Conservation (phyloP, 2,797 vertebrate species). For the Anisognathus igniventris region DNA sequence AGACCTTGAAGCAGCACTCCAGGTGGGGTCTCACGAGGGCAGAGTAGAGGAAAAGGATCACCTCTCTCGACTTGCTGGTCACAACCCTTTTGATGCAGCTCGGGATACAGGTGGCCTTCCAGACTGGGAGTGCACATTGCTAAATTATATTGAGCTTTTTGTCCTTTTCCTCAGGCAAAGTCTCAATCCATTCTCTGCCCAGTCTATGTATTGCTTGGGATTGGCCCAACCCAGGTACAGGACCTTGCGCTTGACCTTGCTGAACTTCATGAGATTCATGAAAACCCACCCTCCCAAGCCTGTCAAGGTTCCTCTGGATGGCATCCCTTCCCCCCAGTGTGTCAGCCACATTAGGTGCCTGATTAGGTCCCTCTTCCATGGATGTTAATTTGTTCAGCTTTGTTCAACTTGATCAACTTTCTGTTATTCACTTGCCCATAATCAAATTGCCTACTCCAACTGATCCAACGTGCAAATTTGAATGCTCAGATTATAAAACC, state of each 20-base stretch:
- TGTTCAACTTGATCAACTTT: background rate
- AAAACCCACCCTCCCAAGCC: background rate
- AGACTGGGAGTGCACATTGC: no score
- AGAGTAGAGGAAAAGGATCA: background rate
- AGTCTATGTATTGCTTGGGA: background rate
- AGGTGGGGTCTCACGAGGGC: background rate
- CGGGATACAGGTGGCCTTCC: background rate
- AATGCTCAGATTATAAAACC: background rate
- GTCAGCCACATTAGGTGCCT: background rate
- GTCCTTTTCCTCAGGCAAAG: background rate
- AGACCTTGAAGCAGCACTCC: background rate
- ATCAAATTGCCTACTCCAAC: background rate
- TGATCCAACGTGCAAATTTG: background rate
- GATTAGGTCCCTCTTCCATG: background rate
- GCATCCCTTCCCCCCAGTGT: accelerated
- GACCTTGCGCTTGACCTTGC: background rate
- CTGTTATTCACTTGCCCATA: background rate
- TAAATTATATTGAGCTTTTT: background rate
- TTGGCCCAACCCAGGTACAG: background rate
- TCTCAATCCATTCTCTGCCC: background rate
- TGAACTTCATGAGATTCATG: background rate
- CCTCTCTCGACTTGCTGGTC: background rate
- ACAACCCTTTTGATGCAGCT: background rate
- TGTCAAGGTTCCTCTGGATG: background rate
- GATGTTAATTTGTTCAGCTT: background rate